Evolutionary conservation across 2,888 invertebrate species (phyloP).

Genomic region (Ectobius pallidus): DNA sequence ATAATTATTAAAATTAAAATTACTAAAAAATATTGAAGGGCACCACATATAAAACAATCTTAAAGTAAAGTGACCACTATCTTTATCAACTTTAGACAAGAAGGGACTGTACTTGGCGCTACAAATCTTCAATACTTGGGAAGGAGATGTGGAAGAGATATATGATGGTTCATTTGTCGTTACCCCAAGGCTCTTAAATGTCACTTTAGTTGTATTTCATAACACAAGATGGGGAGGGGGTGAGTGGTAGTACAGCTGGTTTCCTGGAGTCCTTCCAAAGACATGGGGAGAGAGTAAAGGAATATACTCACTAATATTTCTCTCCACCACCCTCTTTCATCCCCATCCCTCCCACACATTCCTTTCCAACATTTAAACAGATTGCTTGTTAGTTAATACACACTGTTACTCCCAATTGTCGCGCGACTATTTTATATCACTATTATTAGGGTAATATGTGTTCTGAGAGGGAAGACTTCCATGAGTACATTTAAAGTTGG

Average conservation of each 20-base stretch:
- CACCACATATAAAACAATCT: no score
- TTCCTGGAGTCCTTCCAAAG: constrained; percentile 23
- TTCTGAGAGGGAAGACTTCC: no score
- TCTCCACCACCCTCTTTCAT: not conserved
- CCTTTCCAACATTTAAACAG: constrained; percentile 7
- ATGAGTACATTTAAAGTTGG: no score
- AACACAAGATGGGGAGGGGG: constrained; percentile 34
- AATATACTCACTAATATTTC: constrained; percentile 12
- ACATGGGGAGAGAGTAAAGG: constrained; percentile 5
- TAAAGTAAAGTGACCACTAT: not conserved
- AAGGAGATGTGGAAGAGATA: constrained; percentile 27
- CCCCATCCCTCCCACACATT: not conserved
- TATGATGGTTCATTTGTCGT: constrained; percentile 40
- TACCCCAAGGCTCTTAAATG: constrained; percentile 38
- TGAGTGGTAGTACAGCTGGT: constrained; percentile 32
- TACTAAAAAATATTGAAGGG: no score
- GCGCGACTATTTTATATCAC: not conserved
- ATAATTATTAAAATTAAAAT: no score
- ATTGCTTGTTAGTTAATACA: constrained; percentile 3
- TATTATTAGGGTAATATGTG: no score
- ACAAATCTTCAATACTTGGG: constrained; percentile 34
- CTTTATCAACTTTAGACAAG: not conserved
- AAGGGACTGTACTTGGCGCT: constrained; percentile 18
- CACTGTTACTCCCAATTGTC: not conserved
- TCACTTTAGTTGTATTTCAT: constrained; percentile 43